Percentiles rank a stretch among this genome's conserved stretches.
These are phyloP conservation scores for Calameuta filiformis DNA, from an alignment of 2,888 invertebrate species.

Conservation along the genomic window DNA sequence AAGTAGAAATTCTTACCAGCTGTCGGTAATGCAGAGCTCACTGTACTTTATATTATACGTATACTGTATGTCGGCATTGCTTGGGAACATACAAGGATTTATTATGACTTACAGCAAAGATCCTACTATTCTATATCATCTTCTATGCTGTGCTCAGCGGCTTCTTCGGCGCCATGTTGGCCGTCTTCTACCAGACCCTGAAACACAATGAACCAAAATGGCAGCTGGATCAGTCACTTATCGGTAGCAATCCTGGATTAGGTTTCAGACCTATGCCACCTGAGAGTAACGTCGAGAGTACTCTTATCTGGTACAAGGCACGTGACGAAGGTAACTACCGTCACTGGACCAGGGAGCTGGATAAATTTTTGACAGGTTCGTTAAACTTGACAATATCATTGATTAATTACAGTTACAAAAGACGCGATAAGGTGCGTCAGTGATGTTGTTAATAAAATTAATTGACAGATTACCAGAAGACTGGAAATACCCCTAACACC, in stretches of 20 bases:
- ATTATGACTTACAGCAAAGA: constrained; percentile 80
- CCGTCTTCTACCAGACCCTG: constrained; percentile 94
- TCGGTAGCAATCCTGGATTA: constrained; percentile 95
- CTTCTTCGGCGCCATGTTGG: constrained; percentile 94
- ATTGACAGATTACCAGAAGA: constrained; percentile 60
- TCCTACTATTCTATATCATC: constrained; percentile 94
- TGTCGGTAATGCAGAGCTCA: no score
- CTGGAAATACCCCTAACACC: constrained; percentile 39
- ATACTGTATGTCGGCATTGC: no score
- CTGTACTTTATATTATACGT: no score
- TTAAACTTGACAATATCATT: constrained; percentile 49
- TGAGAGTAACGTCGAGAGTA: constrained; percentile 92
- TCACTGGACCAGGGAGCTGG: constrained; percentile 83
- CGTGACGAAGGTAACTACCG: constrained; percentile 81
- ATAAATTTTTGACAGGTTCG: constrained; percentile 80
- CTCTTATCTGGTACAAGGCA: constrained; percentile 93
- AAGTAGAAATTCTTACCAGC: no score
- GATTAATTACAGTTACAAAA: background rate
- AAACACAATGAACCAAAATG: constrained; percentile 88
- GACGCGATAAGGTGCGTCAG: no score
- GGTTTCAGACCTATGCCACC: constrained; percentile 98
- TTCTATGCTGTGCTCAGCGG: constrained; percentile 93
- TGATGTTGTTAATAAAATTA: no score
- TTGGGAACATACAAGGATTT: no score
- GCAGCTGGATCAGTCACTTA: constrained; percentile 86